These are phyloP conservation scores for Myotis brandtii DNA, from an alignment of 2,113 vertebrate genomes.

Conservation along the genomic window DNA sequence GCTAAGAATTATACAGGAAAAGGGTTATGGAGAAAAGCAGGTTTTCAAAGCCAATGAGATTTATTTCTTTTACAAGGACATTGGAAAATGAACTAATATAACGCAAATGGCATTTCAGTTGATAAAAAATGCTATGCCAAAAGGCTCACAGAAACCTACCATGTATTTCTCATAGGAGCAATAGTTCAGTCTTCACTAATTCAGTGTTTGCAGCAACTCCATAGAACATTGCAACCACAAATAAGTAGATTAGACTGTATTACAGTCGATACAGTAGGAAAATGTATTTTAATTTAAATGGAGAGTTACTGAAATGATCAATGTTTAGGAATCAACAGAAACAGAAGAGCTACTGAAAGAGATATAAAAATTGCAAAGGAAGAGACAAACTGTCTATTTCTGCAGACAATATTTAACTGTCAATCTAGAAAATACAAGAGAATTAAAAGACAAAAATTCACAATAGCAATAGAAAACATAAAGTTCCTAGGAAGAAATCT, in stretches of 20 bases:
- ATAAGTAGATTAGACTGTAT: neutral
- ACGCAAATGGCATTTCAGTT: neutral
- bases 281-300: slow-evolving; percentile 21
- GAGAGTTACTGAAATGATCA: neutral
- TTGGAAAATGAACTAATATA: neutral
- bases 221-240: neutral
- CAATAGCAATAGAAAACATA: neutral
- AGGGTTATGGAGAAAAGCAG: neutral
- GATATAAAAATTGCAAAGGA: neutral
- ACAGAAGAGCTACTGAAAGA: neutral
- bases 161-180: neutral
- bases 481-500: neutral
- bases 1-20: neutral
- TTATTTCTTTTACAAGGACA: neutral
- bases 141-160: neutral
- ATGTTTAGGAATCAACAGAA: slow-evolving; percentile 1
- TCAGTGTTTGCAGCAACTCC: neutral
- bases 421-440: neutral
- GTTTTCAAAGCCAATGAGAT: neutral
- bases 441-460: slow-evolving; percentile 41
- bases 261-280: neutral
- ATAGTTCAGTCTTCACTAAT: neutral
- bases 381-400: neutral
- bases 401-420: neutral
- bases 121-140: neutral